These are phyloP conservation scores for Chydorus sphaericus DNA, from an alignment of 2,888 invertebrate species.

Conservation along the genomic window DNA sequence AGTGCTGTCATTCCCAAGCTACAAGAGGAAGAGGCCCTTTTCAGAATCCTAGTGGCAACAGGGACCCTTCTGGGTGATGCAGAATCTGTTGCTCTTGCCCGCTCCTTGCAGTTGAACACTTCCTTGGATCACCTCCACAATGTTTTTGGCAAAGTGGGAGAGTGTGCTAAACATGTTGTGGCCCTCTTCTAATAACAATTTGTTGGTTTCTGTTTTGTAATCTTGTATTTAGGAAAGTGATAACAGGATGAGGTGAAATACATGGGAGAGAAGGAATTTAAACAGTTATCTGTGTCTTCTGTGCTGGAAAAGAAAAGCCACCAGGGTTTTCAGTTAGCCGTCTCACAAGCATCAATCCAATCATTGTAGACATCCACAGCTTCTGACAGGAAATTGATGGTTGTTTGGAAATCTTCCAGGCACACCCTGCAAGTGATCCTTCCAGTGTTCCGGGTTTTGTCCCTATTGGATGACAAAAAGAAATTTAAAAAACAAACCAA, in stretches of 20 bases:
- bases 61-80: slow-evolving; percentile 46
- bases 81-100: slow-evolving; percentile 17
- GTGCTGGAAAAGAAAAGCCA: neutral
- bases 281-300: neutral
- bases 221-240: slow-evolving; percentile 6
- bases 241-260: slow-evolving; percentile 7
- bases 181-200: slow-evolving; percentile 31
- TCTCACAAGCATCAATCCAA: slow-evolving; percentile 99
- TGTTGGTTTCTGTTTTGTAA: slow-evolving; percentile 24
- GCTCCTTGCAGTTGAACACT: slow-evolving; percentile 18
- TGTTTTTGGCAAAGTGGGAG: slow-evolving; percentile 23
- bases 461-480: slow-evolving; percentile 47
- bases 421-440: slow-evolving; percentile 90
- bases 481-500: neutral
- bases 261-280: neutral
- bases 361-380: slow-evolving; percentile 98
- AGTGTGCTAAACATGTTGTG: slow-evolving; percentile 23
- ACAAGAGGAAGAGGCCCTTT: slow-evolving; percentile 56
- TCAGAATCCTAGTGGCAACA: slow-evolving; percentile 56
- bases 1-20: slow-evolving; percentile 39
- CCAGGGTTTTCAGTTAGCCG: slow-evolving; percentile 51
- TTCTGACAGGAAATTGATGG: slow-evolving; percentile 89
- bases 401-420: slow-evolving; percentile 89
- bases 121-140: slow-evolving; percentile 16
- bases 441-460: slow-evolving; percentile 84